These are phyloP conservation scores for Pseudocheirus occidentalis DNA, from an alignment of 2,797 vertebrate species.

Conservation along the genomic window DNA sequence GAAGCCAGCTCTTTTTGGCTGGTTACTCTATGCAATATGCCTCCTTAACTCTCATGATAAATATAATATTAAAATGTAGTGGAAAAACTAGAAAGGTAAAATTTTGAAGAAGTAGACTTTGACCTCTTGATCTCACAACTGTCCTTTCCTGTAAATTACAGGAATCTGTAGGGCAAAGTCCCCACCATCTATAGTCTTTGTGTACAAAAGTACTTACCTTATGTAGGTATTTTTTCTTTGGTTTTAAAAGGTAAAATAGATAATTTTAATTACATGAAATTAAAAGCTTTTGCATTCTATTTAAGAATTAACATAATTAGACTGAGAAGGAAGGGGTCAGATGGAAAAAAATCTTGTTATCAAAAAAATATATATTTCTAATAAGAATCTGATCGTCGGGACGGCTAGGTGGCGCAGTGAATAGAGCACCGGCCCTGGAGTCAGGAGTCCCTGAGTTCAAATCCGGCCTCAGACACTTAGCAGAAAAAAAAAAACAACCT, in stretches of 20 bases:
- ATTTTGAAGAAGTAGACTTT: background rate
- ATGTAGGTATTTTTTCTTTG: background rate
- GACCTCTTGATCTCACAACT: constrained; percentile 24
- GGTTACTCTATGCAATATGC: background rate
- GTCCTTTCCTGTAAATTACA: constrained; percentile 29
- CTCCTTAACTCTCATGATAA: background rate
- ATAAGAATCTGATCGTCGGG: background rate
- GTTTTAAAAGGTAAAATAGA: constrained; percentile 4
- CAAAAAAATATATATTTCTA: background rate
- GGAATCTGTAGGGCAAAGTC: constrained; percentile 8
- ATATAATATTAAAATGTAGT: background rate
- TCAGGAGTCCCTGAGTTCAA: too few relatives aligned
- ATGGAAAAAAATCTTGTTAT: background rate
- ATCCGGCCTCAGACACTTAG: too few relatives aligned
- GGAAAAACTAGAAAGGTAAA: background rate
- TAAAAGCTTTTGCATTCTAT: background rate
- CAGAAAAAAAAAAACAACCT: too few relatives aligned
- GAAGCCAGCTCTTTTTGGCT: background rate
- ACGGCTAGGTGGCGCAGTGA: too few relatives aligned
- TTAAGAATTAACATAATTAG: background rate
- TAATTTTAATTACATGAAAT: background rate
- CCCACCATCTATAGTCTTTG: background rate
- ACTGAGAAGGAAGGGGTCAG: background rate
- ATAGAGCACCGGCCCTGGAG: background rate
- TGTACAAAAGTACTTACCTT: background rate